Conservation (phyloP, 2,113 vertebrate genomes). For the Lophura nycthemera region DNA sequence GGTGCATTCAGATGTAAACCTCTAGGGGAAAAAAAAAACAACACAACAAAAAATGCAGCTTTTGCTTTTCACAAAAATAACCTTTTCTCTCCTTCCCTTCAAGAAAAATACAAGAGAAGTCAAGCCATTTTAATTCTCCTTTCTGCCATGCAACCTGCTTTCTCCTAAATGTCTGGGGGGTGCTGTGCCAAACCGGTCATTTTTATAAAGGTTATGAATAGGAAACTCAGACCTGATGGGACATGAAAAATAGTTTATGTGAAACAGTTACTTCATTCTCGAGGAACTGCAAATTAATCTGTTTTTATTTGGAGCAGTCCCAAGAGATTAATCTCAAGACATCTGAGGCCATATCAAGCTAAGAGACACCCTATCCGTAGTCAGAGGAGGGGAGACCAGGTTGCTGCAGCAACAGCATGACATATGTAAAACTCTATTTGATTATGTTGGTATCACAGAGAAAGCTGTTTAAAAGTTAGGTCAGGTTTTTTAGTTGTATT, state of each 20-base stretch:
- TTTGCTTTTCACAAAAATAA: neutral
- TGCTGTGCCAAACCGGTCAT: neutral
- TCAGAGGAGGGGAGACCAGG: neutral
- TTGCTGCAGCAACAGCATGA: slow-evolving; percentile 35
- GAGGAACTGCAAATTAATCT: neutral
- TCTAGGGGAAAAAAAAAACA: neutral
- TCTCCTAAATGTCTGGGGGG: neutral
- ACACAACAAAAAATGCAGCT: accelerated
- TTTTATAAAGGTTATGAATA: neutral
- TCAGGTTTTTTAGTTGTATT: neutral
- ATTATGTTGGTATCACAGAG: neutral
- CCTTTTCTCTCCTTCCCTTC: neutral
- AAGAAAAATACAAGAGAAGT: neutral
- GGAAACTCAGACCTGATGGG: neutral
- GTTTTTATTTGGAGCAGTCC: neutral
- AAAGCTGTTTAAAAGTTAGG: slow-evolving; percentile 4
- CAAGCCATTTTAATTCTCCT: neutral
- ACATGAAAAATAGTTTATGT: neutral
- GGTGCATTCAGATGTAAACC: neutral
- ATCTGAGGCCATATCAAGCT: neutral
- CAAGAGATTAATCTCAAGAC: neutral
- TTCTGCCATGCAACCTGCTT: accelerated
- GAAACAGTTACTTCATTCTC: neutral
- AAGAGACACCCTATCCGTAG: neutral
- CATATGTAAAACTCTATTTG: neutral